These are phyloP conservation scores for Myrmecophaga tridactyla DNA, from an alignment of 2,113 vertebrate species.

Conservation along the genomic window DNA sequence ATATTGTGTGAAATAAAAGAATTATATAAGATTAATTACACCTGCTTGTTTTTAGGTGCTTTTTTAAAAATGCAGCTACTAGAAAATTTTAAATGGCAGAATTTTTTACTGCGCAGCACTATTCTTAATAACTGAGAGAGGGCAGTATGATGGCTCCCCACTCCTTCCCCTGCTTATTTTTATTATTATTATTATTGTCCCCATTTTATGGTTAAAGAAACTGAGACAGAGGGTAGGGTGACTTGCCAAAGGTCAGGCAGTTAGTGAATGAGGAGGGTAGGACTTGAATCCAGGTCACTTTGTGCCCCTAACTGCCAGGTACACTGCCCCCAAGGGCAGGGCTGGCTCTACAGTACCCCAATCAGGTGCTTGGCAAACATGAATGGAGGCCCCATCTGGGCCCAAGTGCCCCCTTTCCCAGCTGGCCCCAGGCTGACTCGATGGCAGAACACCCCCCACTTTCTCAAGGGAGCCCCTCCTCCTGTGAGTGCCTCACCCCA, in stretches of 20 bases:
- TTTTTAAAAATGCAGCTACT: background rate
- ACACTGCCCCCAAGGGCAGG: too few species aligned
- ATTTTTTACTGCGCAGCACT: background rate
- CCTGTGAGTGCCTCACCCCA: fast-evolving
- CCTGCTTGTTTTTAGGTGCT: background rate
- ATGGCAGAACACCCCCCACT: background rate
- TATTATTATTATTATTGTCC: too few species aligned
- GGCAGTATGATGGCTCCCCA: too few species aligned
- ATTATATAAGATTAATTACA: background rate
- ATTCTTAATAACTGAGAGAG: background rate
- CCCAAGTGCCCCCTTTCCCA: background rate
- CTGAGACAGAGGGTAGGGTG: background rate
- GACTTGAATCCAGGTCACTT: background rate
- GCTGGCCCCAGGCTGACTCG: background rate
- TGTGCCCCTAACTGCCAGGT: background rate
- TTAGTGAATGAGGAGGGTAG: background rate
- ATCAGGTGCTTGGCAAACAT: background rate
- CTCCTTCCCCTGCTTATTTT: too few species aligned
- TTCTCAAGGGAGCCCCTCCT: background rate
- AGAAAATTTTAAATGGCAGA: background rate
- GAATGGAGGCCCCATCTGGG: background rate
- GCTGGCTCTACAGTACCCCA: background rate
- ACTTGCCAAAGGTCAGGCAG: background rate
- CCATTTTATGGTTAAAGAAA: background rate
- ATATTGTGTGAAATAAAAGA: background rate